phyloP scores from a whole-genome alignment of 2,888 invertebrate species.

The Fabriciana adippe region DNA sequence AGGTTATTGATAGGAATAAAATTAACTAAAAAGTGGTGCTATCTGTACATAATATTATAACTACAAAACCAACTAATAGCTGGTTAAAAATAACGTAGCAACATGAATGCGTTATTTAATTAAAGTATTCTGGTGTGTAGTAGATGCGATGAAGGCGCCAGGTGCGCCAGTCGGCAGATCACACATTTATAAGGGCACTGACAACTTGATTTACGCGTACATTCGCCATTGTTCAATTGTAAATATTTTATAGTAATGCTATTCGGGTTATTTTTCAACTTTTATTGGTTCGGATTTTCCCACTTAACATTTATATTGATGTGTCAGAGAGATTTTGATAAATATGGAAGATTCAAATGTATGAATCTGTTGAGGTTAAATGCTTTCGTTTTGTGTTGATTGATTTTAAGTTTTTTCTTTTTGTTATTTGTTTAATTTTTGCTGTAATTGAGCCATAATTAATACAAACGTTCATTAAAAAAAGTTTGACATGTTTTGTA shows the following conservation, averaged over 20 bases:
- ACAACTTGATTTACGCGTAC: slow-evolving; percentile 75
- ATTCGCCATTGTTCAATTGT: slow-evolving; percentile 56
- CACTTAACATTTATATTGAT: slow-evolving; percentile 30
- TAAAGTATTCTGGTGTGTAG: slow-evolving; percentile 60
- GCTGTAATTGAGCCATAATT: too few species aligned
- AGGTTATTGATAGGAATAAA: too few species aligned
- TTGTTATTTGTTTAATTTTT: too few species aligned
- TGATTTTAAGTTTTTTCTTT: background rate
- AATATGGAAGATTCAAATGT: slow-evolving; percentile 6
- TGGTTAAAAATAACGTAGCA: background rate
- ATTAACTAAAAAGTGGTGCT: too few species aligned
- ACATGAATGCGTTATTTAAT: slow-evolving; percentile 49
- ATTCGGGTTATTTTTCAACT: slow-evolving; percentile 29
- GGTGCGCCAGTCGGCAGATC: slow-evolving; percentile 65
- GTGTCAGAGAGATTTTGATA: slow-evolving; percentile 18
- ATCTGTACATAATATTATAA: background rate
- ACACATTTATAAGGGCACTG: slow-evolving; percentile 78
- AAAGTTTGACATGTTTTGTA: too few species aligned
- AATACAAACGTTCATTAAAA: too few species aligned
- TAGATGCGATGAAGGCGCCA: slow-evolving; percentile 45
- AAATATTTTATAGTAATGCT: slow-evolving; percentile 54
- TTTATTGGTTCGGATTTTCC: slow-evolving; percentile 22
- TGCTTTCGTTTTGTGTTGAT: background rate
- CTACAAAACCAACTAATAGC: background rate
- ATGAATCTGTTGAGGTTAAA: background rate